A percentile compares a stretch with the other conserved stretches of the same genome.
Conservation (phyloP, 2,113 vertebrate species). For the Alaudala cheleensis region DNA sequence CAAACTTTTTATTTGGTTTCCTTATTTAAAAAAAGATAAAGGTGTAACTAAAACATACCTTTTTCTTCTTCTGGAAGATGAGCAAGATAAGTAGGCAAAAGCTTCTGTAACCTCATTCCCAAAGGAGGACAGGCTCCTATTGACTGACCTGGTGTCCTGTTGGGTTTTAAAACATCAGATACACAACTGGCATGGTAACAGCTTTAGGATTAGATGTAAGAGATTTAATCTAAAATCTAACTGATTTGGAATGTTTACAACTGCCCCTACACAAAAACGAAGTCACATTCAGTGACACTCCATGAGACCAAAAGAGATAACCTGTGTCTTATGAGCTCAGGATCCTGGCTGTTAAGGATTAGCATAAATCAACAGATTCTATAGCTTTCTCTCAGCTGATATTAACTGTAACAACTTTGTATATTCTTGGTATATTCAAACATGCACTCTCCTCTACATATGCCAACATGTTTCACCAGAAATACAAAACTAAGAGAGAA, state of each 20-base stretch:
- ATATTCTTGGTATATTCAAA: neutral
- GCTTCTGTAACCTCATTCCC: conserved; percentile 82
- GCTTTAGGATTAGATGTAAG: neutral
- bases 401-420: neutral
- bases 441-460: neutral
- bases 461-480: neutral
- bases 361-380: neutral
- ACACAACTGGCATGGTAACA: neutral
- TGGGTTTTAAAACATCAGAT: conserved; percentile 9
- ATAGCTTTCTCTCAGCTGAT: neutral
- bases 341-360: neutral
- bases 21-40: neutral
- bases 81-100: conserved; percentile 81
- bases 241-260: neutral
- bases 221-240: neutral
- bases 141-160: conserved; percentile 79
- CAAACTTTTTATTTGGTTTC: neutral
- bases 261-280: neutral
- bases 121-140: conserved; percentile 86
- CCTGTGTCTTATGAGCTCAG: neutral
- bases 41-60: conserved; percentile 71
- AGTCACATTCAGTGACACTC: neutral
- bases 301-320: neutral
- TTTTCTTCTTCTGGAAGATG: conserved; percentile 82
- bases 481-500: neutral